Evolutionary conservation across 2,888 invertebrate genomes (phyloP), one percentile per base, ranked within the genome.

Genomic region (Dasypogon diadema): DNA sequence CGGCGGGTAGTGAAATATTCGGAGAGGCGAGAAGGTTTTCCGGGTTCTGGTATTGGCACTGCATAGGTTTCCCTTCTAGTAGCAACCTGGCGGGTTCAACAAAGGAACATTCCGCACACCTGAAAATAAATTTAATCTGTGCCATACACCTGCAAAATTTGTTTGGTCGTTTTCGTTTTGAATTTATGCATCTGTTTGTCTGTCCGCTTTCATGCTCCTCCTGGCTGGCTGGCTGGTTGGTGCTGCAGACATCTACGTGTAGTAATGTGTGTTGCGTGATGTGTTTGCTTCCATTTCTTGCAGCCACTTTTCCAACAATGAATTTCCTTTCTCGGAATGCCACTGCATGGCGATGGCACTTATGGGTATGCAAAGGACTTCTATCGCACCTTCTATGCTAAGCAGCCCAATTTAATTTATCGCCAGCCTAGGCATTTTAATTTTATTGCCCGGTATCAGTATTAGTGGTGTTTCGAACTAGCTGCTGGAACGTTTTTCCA

Each of bases 151-250:
- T 46, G 65, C 65, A 65, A 46, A 65, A 65, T 65, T 65, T 65
- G 65, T 65, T 65, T 65, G 65, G 65, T 65, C 65, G 65, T 65
- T 65, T 46, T 65, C 65, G 24, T 42, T 48, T 37, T 46, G 46
- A 65, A 65, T 65, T 65, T 65, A 65, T 65, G 65, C 65, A 65
- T 65, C 65, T 65, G 46, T 65, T 65, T 46, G 65, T 46, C 65
- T 65, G 65, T 24, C 63, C 63, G 63, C 37, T 63, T 63, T 12
- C 65, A 21, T 65, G 65, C 65, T 22, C 18, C 22, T 37, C 65
- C 42, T n/a, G n/a, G 42, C n/a, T 42, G 24, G n/a, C 34, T n/a
- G n/a, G 18, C 18, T 5, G 8, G 51, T 6, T 51, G 22, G 18
- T 5, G 51, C 18, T 51, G 21, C 8, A 21, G 16, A 1, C 21